A percentile compares a stretch with the other conserved stretches of the same genome.
Conservation (phyloP, 2,888 invertebrate genomes). For the Gastrophysa polygoni region DNA sequence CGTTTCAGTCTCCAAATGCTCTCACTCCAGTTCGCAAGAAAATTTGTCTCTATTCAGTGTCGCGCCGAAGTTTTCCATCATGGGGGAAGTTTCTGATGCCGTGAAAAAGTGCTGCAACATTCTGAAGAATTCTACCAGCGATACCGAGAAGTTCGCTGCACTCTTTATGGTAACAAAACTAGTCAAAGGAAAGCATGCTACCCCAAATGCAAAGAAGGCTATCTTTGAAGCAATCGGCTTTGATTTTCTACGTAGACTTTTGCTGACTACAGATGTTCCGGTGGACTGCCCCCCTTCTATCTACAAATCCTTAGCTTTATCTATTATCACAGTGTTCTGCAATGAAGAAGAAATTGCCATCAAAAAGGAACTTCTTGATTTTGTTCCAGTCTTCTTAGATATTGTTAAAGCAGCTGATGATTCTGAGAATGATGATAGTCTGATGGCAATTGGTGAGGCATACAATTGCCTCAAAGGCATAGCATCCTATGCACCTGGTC, state of each 20-base stretch:
- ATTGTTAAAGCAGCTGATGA: slow-evolving; percentile 85
- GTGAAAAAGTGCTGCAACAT: slow-evolving; percentile 85
- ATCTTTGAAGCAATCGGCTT: slow-evolving; percentile 91
- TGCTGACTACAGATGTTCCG: slow-evolving; percentile 77
- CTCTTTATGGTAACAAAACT: slow-evolving; percentile 91
- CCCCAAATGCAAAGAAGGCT: slow-evolving; percentile 70
- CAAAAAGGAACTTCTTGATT: slow-evolving; percentile 82
- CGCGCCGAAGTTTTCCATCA: slow-evolving; percentile 7
- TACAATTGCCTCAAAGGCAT: slow-evolving; percentile 83
- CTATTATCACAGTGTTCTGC: slow-evolving; percentile 86
- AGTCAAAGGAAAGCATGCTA: slow-evolving; percentile 83
- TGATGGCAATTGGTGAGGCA: slow-evolving; percentile 86
- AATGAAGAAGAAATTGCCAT: slow-evolving; percentile 79
- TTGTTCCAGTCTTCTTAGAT: slow-evolving; percentile 81
- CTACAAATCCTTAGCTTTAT: slow-evolving; percentile 89
- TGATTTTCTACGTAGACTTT: slow-evolving; percentile 80
- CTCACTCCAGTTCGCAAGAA: slow-evolving; percentile 18
- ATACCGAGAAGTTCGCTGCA: slow-evolving; percentile 91
- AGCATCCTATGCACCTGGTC: slow-evolving; percentile 78
- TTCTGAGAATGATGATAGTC: slow-evolving; percentile 82
- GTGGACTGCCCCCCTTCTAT: slow-evolving; percentile 88
- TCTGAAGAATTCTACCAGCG: slow-evolving; percentile 78
- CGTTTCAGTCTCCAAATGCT: slow-evolving; percentile 42
- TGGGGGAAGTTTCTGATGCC: slow-evolving; percentile 71
- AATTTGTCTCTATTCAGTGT: neutral